Base-by-base conservation (phyloP, 2,888 invertebrate genomes). In the Bugulina stolonifera region DNA sequence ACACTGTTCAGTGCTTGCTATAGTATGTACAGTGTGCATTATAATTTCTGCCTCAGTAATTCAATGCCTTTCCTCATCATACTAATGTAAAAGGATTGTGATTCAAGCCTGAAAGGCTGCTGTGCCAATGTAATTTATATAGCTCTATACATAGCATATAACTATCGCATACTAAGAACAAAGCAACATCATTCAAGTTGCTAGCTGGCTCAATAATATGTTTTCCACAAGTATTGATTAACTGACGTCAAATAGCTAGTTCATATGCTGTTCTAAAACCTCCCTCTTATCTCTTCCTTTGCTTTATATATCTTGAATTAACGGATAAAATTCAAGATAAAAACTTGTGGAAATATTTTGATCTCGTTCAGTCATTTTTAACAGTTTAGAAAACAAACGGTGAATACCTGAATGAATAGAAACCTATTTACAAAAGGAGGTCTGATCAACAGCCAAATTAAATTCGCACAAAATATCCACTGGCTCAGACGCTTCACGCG, bases 171-270 rank as follows among this genome's bases (percentile, higher is more conserved):
- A 43, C 43, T 43, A 64, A n/a, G 22, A 64, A 64, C 64, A 64
- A 64, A 64, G 64, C 64, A 34, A 25, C 34, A 27, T 27, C 43
- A 64, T 64, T 25, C 32, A 64, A 64, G 10, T 64, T 14, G 25
- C 64, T 64, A 22, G 64, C 27, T 64, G 64, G 64, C 64, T 64
- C 64, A 64, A 64, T 64, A 64, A 64, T 64, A 64, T 64, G 64
- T 64, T 64, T 64, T 27, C 64, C 64, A 64, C 32, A 14, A 27
- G 25, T 64, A 64, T 64, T 27, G 64, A 64, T 64, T 64, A 64
- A 32, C 18, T 32, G 64, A 64, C 64, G 64, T 64, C 64, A 64
- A 25, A 27, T 25, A 43, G 43, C 18, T 43, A 43, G 18, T 18
- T 43, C 5, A 43, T 18, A 43, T n/a, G 43, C 43, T 43, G 43